Conservation (phyloP, 2,797 vertebrate species). For the Artibeus lituratus region DNA sequence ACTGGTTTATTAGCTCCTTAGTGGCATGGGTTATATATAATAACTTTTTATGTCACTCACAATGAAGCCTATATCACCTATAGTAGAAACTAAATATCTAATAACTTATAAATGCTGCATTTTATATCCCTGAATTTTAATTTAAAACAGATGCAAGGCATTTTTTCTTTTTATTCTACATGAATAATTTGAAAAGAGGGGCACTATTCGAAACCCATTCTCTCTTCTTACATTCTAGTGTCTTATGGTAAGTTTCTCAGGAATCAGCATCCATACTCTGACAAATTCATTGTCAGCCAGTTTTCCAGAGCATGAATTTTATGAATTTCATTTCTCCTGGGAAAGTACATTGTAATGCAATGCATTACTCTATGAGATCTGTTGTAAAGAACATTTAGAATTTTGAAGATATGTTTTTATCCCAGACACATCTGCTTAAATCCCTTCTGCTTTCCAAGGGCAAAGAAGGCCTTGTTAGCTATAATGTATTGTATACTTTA, state of each 20-base stretch:
- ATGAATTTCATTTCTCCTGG: slow-evolving; percentile 34
- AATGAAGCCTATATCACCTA: background rate
- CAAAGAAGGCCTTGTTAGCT: slow-evolving; percentile 44
- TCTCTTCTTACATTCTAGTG: background rate
- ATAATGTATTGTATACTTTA: slow-evolving; percentile 43
- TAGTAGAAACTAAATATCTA: background rate
- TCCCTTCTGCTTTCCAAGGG: slow-evolving; percentile 57
- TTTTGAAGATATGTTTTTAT: slow-evolving; percentile 70
- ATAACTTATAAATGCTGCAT: background rate
- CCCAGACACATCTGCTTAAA: slow-evolving; percentile 58
- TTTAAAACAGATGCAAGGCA: background rate
- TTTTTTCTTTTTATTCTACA: background rate
- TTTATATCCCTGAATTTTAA: background rate
- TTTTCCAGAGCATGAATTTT: background rate
- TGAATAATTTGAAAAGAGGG: slow-evolving; percentile 35
- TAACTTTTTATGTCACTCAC: background rate
- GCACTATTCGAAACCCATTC: background rate
- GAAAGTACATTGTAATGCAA: slow-evolving; percentile 38
- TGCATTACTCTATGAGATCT: background rate
- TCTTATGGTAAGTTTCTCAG: background rate
- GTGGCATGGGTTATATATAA: background rate
- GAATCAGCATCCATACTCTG: background rate
- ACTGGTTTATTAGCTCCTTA: background rate
- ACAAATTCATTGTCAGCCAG: background rate
- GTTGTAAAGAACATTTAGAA: slow-evolving; percentile 30